These are phyloP conservation scores for Temnothorax longispinosus DNA, from an alignment of 1,140 invertebrate species.

Conservation along the genomic window DNA sequence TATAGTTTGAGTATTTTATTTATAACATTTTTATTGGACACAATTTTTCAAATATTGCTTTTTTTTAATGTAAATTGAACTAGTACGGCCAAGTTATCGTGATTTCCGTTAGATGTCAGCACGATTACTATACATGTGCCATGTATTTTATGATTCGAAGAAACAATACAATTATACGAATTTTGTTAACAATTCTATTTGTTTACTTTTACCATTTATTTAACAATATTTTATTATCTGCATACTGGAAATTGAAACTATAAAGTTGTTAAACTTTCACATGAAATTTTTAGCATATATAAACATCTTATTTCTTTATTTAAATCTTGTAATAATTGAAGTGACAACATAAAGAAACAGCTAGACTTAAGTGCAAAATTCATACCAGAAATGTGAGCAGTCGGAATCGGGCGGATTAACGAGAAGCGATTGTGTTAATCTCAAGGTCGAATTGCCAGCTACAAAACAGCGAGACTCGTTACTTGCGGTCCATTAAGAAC, in stretches of 20 bases:
- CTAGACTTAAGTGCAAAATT: neutral
- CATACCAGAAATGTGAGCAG: neutral
- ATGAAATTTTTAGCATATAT: neutral
- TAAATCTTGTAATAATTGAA: neutral
- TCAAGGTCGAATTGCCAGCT: constrained; percentile 70
- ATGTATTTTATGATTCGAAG: neutral
- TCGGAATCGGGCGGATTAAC: constrained; percentile 34
- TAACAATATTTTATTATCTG: neutral
- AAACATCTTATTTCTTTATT: neutral
- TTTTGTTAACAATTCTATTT: neutral
- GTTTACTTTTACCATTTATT: neutral
- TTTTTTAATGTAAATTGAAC: constrained; percentile 57
- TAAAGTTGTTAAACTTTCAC: neutral
- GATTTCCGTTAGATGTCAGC: constrained; percentile 81
- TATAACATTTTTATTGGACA: neutral
- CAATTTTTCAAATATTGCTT: neutral
- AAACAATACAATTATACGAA: neutral
- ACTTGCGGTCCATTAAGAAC: constrained; percentile 84
- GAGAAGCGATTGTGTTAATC: constrained; percentile 60
- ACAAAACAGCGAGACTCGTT: constrained; percentile 80
- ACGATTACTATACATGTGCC: constrained; percentile 68
- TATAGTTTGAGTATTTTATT: neutral
- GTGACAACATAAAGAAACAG: neutral
- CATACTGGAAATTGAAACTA: neutral
- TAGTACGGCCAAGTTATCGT: constrained; percentile 71